These are phyloP conservation scores for Cryptocephalus moraei DNA, from an alignment of 2,888 invertebrate species.

Conservation along the genomic window DNA sequence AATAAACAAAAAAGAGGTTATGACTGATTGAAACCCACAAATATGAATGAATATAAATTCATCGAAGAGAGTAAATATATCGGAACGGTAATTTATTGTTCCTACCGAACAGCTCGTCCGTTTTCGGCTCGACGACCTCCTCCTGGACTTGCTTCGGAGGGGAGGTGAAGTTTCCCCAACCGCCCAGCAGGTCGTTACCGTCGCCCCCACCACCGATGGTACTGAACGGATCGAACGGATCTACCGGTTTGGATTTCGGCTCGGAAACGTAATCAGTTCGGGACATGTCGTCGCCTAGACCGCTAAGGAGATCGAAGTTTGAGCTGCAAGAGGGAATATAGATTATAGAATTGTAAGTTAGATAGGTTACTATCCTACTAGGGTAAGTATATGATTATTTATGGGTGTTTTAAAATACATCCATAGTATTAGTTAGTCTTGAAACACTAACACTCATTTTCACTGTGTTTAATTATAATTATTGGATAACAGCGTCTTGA, in stretches of 20 bases:
- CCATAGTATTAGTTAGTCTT: no score
- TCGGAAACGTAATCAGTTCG: slow-evolving; percentile 29
- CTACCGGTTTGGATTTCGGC: slow-evolving; percentile 7
- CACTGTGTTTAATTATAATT: no score
- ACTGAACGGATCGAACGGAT: slow-evolving; percentile 56
- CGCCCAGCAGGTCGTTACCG: slow-evolving; percentile 29
- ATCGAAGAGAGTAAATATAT: no score
- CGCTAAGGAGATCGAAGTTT: slow-evolving; percentile 52
- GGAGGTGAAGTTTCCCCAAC: slow-evolving; percentile 23
- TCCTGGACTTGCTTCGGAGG: slow-evolving; percentile 23
- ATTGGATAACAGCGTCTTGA: no score
- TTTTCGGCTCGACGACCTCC: slow-evolving; percentile 10
- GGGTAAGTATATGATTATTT: no score
- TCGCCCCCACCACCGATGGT: slow-evolving; percentile 23
- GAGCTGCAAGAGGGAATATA: slow-evolving; percentile 22
- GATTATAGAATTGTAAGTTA: not conserved
- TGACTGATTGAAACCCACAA: no score
- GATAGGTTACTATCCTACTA: not conserved
- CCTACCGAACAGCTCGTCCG: no score
- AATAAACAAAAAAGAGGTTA: no score
- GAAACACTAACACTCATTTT: no score
- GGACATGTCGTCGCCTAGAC: slow-evolving; percentile 31
- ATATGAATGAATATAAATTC: no score
- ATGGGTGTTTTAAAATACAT: no score
- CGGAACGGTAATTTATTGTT: no score